A percentile compares a stretch with the other conserved stretches of the same genome.
These are phyloP conservation scores for Mongoloraphidia duomilia DNA, from an alignment of 2,888 invertebrate genomes.

Conservation along the genomic window DNA sequence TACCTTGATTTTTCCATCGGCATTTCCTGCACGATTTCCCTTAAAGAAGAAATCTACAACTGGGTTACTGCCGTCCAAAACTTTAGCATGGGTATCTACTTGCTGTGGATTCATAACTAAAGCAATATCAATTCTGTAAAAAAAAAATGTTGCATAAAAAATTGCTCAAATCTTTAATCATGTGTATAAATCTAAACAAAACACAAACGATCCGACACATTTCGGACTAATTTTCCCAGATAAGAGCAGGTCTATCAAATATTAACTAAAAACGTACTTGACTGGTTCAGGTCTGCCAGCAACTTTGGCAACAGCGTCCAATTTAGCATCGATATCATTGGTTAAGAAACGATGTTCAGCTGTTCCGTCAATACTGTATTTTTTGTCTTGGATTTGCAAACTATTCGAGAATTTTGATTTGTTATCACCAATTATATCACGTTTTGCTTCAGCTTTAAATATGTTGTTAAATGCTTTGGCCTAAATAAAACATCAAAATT, in stretches of 20 bases:
- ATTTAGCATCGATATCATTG: conserved; percentile 40
- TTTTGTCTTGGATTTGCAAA: conserved; percentile 43
- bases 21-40: conserved; percentile 27
- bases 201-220: too few relatives aligned
- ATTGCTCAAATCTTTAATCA: too few relatives aligned
- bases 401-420: conserved; percentile 48
- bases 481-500: conserved; percentile 10
- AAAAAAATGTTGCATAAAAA: neutral
- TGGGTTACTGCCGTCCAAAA: conserved; percentile 33
- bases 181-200: too few relatives aligned
- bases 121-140: conserved; percentile 33
- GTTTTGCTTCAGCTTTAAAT: conserved; percentile 37
- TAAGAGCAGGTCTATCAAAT: too few relatives aligned
- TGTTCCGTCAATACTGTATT: conserved; percentile 44
- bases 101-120: conserved; percentile 30
- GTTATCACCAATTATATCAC: conserved; percentile 37
- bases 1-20: conserved; percentile 39
- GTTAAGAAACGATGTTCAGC: conserved; percentile 38
- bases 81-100: conserved; percentile 37
- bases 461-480: conserved; percentile 32
- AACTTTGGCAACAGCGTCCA: conserved; percentile 38
- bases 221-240: too few relatives aligned
- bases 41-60: conserved; percentile 42
- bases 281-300: conserved; percentile 39
- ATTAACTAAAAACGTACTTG: conserved; percentile 32